A percentile compares a stretch with the other conserved stretches of the same genome.
Evolutionary conservation across 1,140 invertebrate genomes (phyloP).

Genomic region (Notospermus geniculatus): DNA sequence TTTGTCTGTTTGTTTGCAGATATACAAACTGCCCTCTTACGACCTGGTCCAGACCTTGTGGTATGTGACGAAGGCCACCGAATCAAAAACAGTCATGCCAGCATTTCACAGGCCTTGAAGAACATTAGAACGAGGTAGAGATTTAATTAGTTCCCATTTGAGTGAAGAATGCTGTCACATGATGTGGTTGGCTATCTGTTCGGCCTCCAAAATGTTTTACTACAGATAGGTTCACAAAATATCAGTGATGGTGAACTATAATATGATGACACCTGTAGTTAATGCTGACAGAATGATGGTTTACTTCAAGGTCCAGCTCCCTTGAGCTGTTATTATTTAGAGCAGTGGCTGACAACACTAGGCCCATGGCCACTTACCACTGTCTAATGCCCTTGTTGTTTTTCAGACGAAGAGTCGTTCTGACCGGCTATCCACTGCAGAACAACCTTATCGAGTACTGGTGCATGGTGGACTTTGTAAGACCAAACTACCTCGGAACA

Average conservation of each 20-base stretch:
- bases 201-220: no score
- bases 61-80: conserved; percentile 95
- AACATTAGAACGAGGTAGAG: conserved; percentile 68
- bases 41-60: conserved; percentile 84
- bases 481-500: conserved; percentile 88
- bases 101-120: conserved; percentile 80
- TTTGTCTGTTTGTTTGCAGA: conserved; percentile 58
- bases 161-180: background rate
- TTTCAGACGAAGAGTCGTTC: conserved; percentile 74
- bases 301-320: no score
- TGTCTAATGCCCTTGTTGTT: background rate
- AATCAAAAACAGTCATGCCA: conserved; percentile 85
- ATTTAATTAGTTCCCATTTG: background rate
- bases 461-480: conserved; percentile 94
- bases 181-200: no score
- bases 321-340: no score
- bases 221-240: no score
- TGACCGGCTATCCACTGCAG: conserved; percentile 95
- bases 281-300: no score
- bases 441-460: conserved; percentile 92
- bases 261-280: no score
- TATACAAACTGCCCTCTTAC: conserved; percentile 81
- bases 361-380: background rate
- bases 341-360: no score
- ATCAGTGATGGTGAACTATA: no score